Evolutionary conservation across 2,113 vertebrate genomes (phyloP), one percentile per base, ranked within the genome.

Genomic region (Scortum barcoo): DNA sequence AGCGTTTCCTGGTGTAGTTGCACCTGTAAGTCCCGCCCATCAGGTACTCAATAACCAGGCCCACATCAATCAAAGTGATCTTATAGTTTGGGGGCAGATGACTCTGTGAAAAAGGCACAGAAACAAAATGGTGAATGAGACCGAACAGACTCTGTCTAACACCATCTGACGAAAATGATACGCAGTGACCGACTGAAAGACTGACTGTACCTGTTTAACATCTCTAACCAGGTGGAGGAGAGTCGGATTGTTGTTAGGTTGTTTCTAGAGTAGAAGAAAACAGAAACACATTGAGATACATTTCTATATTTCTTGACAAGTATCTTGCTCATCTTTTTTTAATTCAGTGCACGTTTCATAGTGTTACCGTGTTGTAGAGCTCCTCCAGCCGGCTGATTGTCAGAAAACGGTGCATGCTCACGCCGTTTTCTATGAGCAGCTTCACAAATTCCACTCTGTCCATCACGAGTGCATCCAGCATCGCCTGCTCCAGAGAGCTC

Each of bases 331-430:
- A 42, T n/a, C n/a, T 50, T 24, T 56, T 28, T 40, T n/a, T n/a
- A 1, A 33, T 11, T 67, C 38, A 36, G 7, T 54, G 50, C 8
- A 19, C 19, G 26, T 20, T 60, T 85, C 6, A 46, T 24, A n/a
- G 42, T 0, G 36, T 94, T 97, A 99, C 98, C 85, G 96, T 99
- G 92, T 99, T 99, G 91, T 99, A 99, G 78, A 99, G 97, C 90
- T 99, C 98, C 93, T 99, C 98, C 79, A 99, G 94, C 38, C 97
- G 95, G 58, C 93, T 97, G 92, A 99, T 99, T 61, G 98, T 99
- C 81, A 99, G 97, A 70, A 99, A 99, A 73, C 99, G 97, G 92
- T 99, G 98, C 98, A 99, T 99, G 96, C 98, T 99, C 67, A 99
- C 97, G 73, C 98, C 98, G 8, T 99, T 99, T 93, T 99, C 98